Base-by-base conservation (phyloP, 2,797 vertebrate genomes). In the Etheostoma nigrum region DNA sequence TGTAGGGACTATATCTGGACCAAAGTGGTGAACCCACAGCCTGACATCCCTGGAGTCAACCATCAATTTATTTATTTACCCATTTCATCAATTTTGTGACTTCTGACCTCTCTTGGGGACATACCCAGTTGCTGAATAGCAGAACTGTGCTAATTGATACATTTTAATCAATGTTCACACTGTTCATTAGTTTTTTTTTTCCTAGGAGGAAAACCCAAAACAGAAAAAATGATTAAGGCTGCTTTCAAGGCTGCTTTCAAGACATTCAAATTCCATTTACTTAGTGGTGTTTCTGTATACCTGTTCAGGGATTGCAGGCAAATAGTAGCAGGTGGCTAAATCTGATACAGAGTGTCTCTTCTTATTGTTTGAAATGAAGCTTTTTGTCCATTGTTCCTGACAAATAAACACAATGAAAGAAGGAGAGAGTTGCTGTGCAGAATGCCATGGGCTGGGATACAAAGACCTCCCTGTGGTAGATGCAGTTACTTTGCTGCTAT, bases 401-500 rank as follows among this genome's bases (percentile, higher is more conserved):
- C 30, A 67, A 86, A 79, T 49, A 60, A 48, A 67, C 0, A 76
- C 18, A 71, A 67, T 51, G 21, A 59, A 59, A 63, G 53, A 61
- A 45, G 57, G 21, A 42, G 25, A 42, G 51, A 40, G 2, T 30
- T 1, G 40, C 1, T 27, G 69, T 15, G 47, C 51, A 54, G 65
- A 65, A n/a, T 12, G 63, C 51, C 25, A 23, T 36, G 25, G 72
- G 45, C 45, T 7, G 27, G 18, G 55, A 16, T 25, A 9, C 52
- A 63, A 57, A 85, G 13, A 15, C 61, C 66, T 78, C 77, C 72
- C 84, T 40, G 70, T 21, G 70, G 80, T 27, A 25, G 71, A 33
- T 65, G 83, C 69, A 76, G 72, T 55, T 60, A 48, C 61, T 59
- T 73, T 78, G 48, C 63, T 40, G 66, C 6, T 72, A 74, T 83